phyloP scores from a whole-genome alignment of 2,797 vertebrate species.

The Gymnocypris eckloni region DNA sequence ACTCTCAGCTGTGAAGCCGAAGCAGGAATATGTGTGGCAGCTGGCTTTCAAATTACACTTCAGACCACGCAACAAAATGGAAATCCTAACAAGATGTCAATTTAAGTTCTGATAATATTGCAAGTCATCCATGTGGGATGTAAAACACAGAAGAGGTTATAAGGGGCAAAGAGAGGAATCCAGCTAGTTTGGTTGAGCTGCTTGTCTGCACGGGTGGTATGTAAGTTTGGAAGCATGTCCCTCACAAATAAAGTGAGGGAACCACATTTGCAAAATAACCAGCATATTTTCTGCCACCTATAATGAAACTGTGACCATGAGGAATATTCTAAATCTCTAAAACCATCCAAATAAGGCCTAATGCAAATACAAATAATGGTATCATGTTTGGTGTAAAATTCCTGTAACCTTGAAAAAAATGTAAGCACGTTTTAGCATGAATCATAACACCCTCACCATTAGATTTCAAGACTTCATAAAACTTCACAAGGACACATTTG shows the following conservation, averaged over 20 bases:
- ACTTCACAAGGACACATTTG: background rate
- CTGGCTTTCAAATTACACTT: background rate
- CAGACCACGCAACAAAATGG: background rate
- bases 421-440: background rate
- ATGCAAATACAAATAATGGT: background rate
- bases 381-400: background rate
- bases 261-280: slow-evolving; percentile 13
- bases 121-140: background rate
- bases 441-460: background rate
- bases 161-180: slow-evolving; percentile 42
- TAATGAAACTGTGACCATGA: background rate
- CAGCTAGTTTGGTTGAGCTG: slow-evolving; percentile 42
- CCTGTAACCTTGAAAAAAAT: background rate
- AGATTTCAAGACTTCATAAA: background rate
- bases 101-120: background rate
- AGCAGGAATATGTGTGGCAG: background rate
- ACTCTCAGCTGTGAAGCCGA: background rate
- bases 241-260: background rate
- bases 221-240: background rate
- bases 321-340: background rate
- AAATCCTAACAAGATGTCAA: background rate
- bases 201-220: slow-evolving; percentile 38
- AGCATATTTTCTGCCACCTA: background rate
- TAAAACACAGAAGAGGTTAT: background rate
- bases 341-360: background rate